Conservation (phyloP, 2,113 vertebrate genomes). For the Oncorhynchus mykiss region DNA sequence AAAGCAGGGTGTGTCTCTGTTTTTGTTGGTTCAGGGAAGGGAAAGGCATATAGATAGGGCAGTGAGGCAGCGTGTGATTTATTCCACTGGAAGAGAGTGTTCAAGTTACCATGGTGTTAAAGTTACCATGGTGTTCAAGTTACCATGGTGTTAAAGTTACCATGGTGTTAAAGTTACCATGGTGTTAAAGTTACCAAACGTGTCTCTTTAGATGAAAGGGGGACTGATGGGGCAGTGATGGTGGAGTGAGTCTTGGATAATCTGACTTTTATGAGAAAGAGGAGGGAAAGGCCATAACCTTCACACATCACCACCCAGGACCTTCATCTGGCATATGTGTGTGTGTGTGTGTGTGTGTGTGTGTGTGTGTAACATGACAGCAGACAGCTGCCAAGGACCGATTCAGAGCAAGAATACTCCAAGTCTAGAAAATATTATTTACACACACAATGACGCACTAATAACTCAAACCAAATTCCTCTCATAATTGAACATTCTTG, state of each 20-base stretch:
- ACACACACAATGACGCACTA: neutral
- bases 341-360: neutral
- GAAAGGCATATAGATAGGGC: too few species aligned
- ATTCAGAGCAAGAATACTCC: neutral
- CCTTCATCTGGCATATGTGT: neutral
- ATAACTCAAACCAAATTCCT: neutral
- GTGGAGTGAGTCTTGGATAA: neutral
- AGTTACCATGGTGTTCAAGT: too few species aligned
- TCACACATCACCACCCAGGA: too few species aligned
- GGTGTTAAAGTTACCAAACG: too few species aligned
- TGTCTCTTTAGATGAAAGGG: too few species aligned
- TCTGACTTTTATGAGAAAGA: constrained; percentile 11
- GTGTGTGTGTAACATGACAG: neutral
- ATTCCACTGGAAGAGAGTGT: neutral
- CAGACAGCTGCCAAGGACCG: neutral
- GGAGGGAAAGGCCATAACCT: too few species aligned
- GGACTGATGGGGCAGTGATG: too few species aligned
- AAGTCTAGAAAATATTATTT: neutral
- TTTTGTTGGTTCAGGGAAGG: too few species aligned
- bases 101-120: neutral
- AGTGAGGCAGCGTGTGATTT: neutral
- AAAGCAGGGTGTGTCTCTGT: too few species aligned
- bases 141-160: too few species aligned
- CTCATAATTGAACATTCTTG: neutral
- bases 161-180: neutral